Base-by-base conservation (phyloP, 1,140 invertebrate genomes). In the Bombus superbus region DNA sequence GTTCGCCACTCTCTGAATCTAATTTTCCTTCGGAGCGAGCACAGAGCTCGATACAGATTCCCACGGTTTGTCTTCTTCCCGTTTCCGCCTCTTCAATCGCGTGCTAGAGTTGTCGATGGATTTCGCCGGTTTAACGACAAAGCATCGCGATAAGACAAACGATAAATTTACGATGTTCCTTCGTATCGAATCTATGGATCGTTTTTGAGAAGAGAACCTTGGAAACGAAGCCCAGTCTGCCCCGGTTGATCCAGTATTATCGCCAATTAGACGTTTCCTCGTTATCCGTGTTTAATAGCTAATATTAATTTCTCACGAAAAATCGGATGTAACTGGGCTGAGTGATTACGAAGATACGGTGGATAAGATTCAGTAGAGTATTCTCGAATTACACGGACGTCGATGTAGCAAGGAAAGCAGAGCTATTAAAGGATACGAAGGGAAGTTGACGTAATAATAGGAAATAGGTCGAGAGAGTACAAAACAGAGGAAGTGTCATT, bases 401-500 rank as follows among this genome's bases (percentile, higher is more conserved):
- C 9, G 18, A 38, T 25, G 25, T 28, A 71, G 4, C 25, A 28
- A 42, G 9, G 25, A 25, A 72, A 72, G 0, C 38, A 8, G 38
- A 9, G 53, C 22, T 32, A 15, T 35, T 11, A 44, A 11, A 28
- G 62, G 78, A 35, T 25, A 32, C 28, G 28, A 28, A 22, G 35
- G 13, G 40, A 11, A 38, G 35, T 57, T 75, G 28, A 57, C 47
- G 69, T 83, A 88, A 90, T 90, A 90, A 90, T 90, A 77, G 82
- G 66, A 90, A 90, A 83, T 88, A 47, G 88, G 82, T 90, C 86
- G 75, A 64, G 44, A 42, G 66, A 38, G 81, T 76, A 59, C 4
- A 44, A 66, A 79, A 85, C 66, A 75, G 81, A 86, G 89, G 88
- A 90, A 88, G 81, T 76, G 89, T 88, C 89, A 81, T 68, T 88